Evolutionary conservation across 2,888 invertebrate species (phyloP), one percentile per base, ranked within the genome.

Genomic region (Parthenolecanium corni): DNA sequence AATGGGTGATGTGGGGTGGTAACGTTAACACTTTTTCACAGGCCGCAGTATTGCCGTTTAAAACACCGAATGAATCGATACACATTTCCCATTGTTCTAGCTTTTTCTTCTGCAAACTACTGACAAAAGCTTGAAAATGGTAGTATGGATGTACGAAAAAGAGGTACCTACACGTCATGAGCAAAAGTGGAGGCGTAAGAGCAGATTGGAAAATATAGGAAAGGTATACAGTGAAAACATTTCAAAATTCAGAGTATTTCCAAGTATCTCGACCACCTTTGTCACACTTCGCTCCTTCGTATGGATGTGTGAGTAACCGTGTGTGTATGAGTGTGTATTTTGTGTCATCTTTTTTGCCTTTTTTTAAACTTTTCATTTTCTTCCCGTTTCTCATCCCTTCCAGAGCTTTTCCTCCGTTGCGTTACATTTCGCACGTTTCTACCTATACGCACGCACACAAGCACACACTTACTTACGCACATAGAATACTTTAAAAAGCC

Each of bases 21-120:
- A 42, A 42, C n/a, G 44, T 42, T 42, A 42, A 42, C 44, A 42
- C 44, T 42, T 42, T 42, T 42, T 42, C 44, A 18, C 44, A 14
- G 5, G 44, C 44, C 44, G 44, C 44, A 42, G 44, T 42, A 42
- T 42, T 18, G 44, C 44, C 44, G 44, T 18, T 42, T 42, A 42
- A 42, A 42, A 42, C 49, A 49, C 12, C 20, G 21, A 49, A 49
- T 23, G 21, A 49, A 49, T 49, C 49, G 49, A 49, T 49, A 49
- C 49, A 23, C 49, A 49, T 49, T 49, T 49, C 49, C 21, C 49
- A 23, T 49, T 16, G n/a, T 44, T 49, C 49, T 21, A 21, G 12
- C 49, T 49, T 49, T n/a, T 49, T 23, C 49, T 18, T 49, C 18
- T 21, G 18, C 44, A 4, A 14, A 6, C 5, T 21, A 49, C 44